phyloP scores from a whole-genome alignment of 1,140 invertebrate genomes.

The Oryctes rhinoceros region DNA sequence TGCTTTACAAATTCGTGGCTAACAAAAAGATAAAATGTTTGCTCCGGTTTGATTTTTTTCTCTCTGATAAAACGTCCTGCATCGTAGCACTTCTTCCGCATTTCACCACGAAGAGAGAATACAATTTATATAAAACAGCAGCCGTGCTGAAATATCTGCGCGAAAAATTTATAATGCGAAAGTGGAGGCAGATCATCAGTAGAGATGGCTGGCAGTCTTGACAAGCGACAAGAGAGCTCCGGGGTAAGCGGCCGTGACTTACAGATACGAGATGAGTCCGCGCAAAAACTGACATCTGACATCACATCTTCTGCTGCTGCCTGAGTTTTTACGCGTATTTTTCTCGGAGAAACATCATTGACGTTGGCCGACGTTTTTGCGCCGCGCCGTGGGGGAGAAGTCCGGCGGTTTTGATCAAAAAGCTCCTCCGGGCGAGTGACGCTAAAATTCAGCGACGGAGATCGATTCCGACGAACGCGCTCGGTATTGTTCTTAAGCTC shows the following conservation, averaged over 20 bases:
- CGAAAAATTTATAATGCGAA: constrained; percentile 38
- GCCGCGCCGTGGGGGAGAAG: neutral
- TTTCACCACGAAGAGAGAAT: neutral
- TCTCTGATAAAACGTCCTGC: neutral
- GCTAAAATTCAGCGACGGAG: constrained; percentile 29
- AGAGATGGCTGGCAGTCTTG: constrained; percentile 42
- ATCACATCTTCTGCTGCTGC: constrained; percentile 44
- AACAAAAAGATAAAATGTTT: too few species aligned
- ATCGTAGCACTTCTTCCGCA: constrained; percentile 2
- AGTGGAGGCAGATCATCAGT: constrained; percentile 45
- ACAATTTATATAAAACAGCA: constrained; percentile 18
- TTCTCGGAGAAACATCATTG: constrained; percentile 46
- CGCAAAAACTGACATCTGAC: constrained; percentile 49
- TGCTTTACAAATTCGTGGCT: too few species aligned
- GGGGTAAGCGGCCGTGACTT: constrained; percentile 48
- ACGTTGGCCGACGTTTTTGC: constrained; percentile 43
- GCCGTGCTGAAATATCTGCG: neutral
- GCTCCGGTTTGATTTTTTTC: too few species aligned
- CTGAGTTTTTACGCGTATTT: constrained; percentile 43
- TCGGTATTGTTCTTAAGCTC: constrained; percentile 34
- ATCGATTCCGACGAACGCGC: constrained; percentile 30
- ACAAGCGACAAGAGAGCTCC: constrained; percentile 47
- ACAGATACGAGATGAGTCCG: constrained; percentile 45
- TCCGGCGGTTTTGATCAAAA: constrained; percentile 45
- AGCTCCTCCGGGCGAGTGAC: constrained; percentile 18